Evolutionary conservation across 1,140 invertebrate genomes (phyloP).

Genomic region (Chymomyza costata): DNA sequence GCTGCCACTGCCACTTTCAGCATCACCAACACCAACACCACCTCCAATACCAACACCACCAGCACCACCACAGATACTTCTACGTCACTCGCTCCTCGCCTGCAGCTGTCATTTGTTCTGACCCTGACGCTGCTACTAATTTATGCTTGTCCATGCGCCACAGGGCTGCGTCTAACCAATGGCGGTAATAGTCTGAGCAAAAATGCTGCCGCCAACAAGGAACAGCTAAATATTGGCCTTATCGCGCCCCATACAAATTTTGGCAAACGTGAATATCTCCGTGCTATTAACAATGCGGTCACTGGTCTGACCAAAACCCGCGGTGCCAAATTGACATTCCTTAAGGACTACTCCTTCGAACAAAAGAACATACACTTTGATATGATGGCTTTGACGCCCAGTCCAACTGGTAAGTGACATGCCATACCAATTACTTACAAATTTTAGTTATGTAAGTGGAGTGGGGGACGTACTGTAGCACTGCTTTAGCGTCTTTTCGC

Average conservation of each 20-base stretch:
- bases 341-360: constrained; percentile 80
- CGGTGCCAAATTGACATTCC: constrained; percentile 78
- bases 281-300: constrained; percentile 81
- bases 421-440: too few relatives aligned
- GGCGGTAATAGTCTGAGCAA: constrained; percentile 58
- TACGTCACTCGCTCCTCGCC: neutral
- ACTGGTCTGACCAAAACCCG: constrained; percentile 78
- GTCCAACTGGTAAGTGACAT: constrained; percentile 83
- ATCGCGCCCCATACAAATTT: constrained; percentile 79
- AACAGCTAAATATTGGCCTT: constrained; percentile 77
- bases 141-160: constrained; percentile 23
- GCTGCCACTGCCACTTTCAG: neutral
- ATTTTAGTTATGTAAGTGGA: too few relatives aligned
- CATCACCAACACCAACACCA: constrained; percentile 1
- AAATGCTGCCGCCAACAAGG: constrained; percentile 56
- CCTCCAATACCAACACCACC: constrained; percentile 6
- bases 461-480: too few relatives aligned
- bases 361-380: constrained; percentile 79
- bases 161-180: constrained; percentile 54
- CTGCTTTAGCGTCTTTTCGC: too few relatives aligned
- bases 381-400: constrained; percentile 84
- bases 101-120: too few relatives aligned
- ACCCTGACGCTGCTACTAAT: constrained; percentile 21
- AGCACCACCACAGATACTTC: neutral
- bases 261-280: constrained; percentile 80